Conservation (phyloP, 2,113 vertebrate species). For the Antigone vipio region DNA sequence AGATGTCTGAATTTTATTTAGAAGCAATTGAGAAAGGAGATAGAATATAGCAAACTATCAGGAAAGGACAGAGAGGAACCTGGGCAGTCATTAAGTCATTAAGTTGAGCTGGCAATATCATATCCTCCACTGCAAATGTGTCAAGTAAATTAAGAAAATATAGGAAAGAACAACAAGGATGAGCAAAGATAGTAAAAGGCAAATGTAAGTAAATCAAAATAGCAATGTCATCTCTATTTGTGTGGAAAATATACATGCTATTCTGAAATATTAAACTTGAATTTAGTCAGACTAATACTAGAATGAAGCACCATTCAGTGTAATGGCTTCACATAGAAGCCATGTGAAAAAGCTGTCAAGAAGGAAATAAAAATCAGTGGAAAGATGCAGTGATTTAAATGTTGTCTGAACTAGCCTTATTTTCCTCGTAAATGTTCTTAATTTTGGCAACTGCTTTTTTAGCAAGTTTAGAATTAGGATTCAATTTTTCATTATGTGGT, state of each 20-base stretch:
- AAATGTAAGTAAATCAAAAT: background rate
- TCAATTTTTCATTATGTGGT: background rate
- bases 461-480: background rate
- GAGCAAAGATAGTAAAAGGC: background rate
- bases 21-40: background rate
- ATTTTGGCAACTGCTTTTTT: background rate
- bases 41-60: background rate
- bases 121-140: accelerated
- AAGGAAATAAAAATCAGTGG: background rate
- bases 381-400: background rate
- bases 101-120: background rate
- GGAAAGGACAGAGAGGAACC: background rate
- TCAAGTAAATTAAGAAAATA: background rate
- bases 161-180: background rate
- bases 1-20: background rate
- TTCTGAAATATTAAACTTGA: background rate
- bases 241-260: background rate
- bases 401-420: background rate
- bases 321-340: background rate
- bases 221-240: background rate
- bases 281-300: background rate
- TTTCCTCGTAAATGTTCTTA: background rate
- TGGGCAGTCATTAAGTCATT: background rate
- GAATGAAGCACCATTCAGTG: background rate
- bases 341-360: background rate